Evolutionary conservation across 2,797 vertebrate species (phyloP).

Genomic region (Lithobates sylvaticus): DNA sequence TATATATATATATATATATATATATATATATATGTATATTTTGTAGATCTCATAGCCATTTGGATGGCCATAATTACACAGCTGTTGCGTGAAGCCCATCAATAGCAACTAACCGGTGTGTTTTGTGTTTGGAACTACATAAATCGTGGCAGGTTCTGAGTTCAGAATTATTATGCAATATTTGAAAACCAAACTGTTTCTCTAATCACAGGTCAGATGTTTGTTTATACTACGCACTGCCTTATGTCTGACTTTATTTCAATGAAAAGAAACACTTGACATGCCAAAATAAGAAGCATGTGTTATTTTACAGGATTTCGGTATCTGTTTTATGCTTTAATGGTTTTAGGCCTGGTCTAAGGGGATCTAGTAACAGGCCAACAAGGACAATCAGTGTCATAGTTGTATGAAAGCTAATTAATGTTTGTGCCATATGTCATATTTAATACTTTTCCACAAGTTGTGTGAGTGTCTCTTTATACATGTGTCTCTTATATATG

Average conservation of each 20-base stretch:
- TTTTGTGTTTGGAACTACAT: not conserved
- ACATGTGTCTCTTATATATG: no score
- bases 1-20: no score
- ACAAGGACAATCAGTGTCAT: not conserved
- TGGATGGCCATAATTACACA: not conserved
- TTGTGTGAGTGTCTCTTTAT: not conserved
- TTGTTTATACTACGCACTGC: not conserved
- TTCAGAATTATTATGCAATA: not conserved
- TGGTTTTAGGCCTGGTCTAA: not conserved
- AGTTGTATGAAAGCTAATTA: not conserved
- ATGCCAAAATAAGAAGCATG: slow-evolving; percentile 19
- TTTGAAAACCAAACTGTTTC: not conserved
- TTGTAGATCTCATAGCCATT: no score
- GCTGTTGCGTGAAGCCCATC: not conserved
- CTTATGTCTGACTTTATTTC: not conserved
- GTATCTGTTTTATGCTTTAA: slow-evolving; percentile 10
- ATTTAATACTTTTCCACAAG: not conserved
- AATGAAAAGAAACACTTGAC: slow-evolving; percentile 10
- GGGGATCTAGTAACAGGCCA: not conserved
- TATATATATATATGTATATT: no score
- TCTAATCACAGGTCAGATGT: slow-evolving; percentile 22
- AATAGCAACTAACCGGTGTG: not conserved
- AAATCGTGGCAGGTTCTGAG: not conserved
- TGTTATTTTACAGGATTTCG: slow-evolving; percentile 9
- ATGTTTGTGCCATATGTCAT: not conserved